Evolutionary conservation across 2,888 invertebrate species (phyloP).

Genomic region (Aphodius sticticus): DNA sequence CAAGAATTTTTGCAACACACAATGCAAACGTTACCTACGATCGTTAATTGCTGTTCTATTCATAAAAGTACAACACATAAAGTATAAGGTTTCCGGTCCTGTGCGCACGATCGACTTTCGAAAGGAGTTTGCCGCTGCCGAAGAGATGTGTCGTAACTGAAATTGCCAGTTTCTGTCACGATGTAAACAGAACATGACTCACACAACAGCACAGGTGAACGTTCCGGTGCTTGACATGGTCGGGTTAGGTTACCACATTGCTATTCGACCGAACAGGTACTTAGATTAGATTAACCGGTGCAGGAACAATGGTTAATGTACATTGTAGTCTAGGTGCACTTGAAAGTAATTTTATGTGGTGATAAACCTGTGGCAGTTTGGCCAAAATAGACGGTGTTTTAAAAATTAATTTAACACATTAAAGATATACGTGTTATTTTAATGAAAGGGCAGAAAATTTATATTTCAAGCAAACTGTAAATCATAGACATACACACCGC

Average conservation of each 20-base stretch:
- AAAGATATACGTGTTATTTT: too few relatives aligned
- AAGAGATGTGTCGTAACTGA: neutral
- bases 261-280: neutral
- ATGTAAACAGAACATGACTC: neutral
- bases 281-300: neutral
- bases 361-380: neutral
- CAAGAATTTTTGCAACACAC: neutral
- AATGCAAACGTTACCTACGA: neutral
- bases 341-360: neutral
- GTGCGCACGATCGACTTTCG: neutral
- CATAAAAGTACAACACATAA: too few relatives aligned
- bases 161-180: neutral
- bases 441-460: too few relatives aligned
- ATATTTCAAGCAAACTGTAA: too few relatives aligned
- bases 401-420: too few relatives aligned
- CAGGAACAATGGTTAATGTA: neutral
- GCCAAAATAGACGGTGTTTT: too few relatives aligned
- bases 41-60: neutral
- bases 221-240: neutral
- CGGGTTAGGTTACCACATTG: neutral
- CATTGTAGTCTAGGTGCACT: neutral
- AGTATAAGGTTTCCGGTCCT: neutral
- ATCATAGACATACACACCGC: too few relatives aligned
- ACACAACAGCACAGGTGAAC: neutral
- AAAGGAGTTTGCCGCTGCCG: neutral